These are phyloP conservation scores for Paramacrobiotus metropolitanus DNA, from an alignment of 1,140 invertebrate species.

Conservation along the genomic window DNA sequence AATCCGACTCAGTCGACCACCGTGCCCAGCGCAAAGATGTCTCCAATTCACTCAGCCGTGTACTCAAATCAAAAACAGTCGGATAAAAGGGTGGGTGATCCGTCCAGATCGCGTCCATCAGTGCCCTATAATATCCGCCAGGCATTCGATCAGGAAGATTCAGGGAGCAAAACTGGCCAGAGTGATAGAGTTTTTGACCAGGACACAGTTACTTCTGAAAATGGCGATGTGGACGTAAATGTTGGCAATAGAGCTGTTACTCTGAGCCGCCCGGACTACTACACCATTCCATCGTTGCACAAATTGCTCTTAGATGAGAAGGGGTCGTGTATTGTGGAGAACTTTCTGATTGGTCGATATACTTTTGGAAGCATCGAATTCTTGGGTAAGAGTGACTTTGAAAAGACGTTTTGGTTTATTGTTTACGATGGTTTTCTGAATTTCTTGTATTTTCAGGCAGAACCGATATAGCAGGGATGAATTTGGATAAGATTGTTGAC, in stretches of 20 bases:
- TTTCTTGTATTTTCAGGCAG: slow-evolving; percentile 28
- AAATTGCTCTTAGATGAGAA: slow-evolving; percentile 41
- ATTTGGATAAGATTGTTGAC: slow-evolving; percentile 56
- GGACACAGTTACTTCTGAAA: slow-evolving; percentile 5
- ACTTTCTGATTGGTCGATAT: slow-evolving; percentile 64
- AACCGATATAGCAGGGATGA: slow-evolving; percentile 62
- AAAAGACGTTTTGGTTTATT: neutral
- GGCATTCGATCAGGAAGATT: too few relatives aligned
- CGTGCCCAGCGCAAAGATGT: neutral
- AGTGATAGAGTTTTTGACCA: neutral
- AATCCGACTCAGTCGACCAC: neutral
- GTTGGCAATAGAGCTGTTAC: slow-evolving; percentile 1
- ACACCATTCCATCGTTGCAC: slow-evolving; percentile 52
- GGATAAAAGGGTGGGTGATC: neutral
- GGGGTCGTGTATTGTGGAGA: slow-evolving; percentile 51
- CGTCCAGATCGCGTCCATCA: too few relatives aligned
- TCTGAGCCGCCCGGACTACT: slow-evolving; percentile 47
- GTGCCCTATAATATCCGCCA: too few relatives aligned
- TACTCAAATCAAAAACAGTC: neutral
- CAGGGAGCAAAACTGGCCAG: neutral
- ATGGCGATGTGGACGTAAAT: neutral
- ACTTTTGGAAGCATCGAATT: slow-evolving; percentile 83
- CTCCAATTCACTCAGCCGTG: neutral
- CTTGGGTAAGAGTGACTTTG: slow-evolving; percentile 19
- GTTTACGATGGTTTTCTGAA: neutral